These are phyloP conservation scores for Dioctria rufipes DNA, from an alignment of 2,888 invertebrate genomes.

Conservation along the genomic window DNA sequence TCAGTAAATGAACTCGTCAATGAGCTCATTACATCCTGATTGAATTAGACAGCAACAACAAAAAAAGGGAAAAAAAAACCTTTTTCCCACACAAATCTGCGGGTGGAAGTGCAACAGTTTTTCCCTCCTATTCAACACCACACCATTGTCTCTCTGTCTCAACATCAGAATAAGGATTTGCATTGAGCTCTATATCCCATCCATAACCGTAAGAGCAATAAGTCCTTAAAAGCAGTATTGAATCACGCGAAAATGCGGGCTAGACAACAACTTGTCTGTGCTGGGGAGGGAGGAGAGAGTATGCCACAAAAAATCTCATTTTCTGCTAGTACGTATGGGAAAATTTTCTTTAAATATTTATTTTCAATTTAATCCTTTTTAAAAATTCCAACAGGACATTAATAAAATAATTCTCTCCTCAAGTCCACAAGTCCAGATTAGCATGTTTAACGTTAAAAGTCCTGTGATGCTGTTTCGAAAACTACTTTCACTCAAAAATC, in stretches of 20 bases:
- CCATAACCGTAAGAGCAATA: conserved; percentile 13
- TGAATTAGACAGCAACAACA: conserved; percentile 8
- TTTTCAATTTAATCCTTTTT: neutral
- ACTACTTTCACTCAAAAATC: conserved; percentile 26
- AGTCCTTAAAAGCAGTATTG: conserved; percentile 21
- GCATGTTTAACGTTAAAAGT: conserved; percentile 15
- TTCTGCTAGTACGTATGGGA: neutral
- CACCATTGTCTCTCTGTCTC: neutral
- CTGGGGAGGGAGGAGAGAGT: neutral
- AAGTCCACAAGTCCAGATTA: neutral
- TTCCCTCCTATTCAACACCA: conserved; percentile 1
- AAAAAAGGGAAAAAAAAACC: conserved; percentile 25
- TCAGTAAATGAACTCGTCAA: conserved; percentile 5
- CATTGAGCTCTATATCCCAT: conserved; percentile 13
- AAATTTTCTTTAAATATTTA: neutral
- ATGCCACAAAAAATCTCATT: neutral
- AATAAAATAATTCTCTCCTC: too few species aligned
- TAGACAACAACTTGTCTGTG: neutral
- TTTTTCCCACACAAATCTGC: conserved; percentile 51
- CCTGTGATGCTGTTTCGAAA: neutral
- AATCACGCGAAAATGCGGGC: conserved; percentile 39
- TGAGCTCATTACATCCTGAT: conserved; percentile 23
- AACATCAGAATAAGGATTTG: conserved; percentile 23
- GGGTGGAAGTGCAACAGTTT: conserved; percentile 53
- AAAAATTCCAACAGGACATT: neutral